These are phyloP conservation scores for Eupsilia transversa DNA, from an alignment of 2,888 invertebrate species.

Conservation along the genomic window DNA sequence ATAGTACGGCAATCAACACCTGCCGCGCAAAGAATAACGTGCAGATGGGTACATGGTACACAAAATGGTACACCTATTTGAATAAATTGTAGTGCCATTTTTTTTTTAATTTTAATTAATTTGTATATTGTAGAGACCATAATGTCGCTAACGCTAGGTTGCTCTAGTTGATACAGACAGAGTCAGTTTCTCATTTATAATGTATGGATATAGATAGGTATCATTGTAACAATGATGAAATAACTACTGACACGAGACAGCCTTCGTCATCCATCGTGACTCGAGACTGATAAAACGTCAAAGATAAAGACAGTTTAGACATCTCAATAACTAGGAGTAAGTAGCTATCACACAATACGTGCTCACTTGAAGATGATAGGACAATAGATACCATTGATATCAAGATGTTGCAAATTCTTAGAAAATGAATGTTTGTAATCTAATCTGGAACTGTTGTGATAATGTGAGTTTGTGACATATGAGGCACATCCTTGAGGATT, in stretches of 20 bases:
- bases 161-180: too few relatives aligned
- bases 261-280: not conserved
- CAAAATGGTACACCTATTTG: too few relatives aligned
- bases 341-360: not conserved
- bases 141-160: too few relatives aligned
- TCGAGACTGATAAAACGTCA: not conserved
- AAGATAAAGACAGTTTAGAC: slow-evolving; percentile 17
- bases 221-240: slow-evolving; percentile 5
- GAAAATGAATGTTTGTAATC: not conserved
- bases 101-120: too few relatives aligned
- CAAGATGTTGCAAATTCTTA: not conserved
- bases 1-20: too few relatives aligned
- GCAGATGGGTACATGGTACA: too few relatives aligned
- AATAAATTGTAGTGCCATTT: too few relatives aligned
- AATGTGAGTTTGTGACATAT: not conserved
- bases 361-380: not conserved
- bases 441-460: not conserved
- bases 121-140: too few relatives aligned
- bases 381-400: slow-evolving; percentile 9
- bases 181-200: not conserved
- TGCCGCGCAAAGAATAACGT: too few relatives aligned
- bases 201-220: too few relatives aligned
- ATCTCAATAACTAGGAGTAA: not conserved
- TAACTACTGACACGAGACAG: not conserved
- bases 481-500: slow-evolving; percentile 18